Percentiles rank a stretch among this genome's conserved stretches.
These are phyloP conservation scores for Polyergus mexicanus DNA, from an alignment of 1,140 invertebrate genomes.

Conservation along the genomic window DNA sequence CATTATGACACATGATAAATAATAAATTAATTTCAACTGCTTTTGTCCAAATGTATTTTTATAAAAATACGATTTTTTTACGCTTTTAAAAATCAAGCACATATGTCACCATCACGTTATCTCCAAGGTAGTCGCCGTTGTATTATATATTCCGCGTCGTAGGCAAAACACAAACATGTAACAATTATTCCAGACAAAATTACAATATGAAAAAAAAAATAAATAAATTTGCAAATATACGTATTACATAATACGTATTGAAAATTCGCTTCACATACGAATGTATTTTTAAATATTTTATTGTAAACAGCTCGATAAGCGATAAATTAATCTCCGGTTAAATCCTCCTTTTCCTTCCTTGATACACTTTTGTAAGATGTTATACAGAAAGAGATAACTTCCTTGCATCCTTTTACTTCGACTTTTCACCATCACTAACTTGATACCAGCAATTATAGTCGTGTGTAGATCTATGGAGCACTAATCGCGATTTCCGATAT, in stretches of 20 bases:
- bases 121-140: not conserved
- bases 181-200: not conserved
- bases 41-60: not conserved
- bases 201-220: conserved; percentile 19
- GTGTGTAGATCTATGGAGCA: not conserved
- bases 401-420: not conserved
- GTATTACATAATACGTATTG: not conserved
- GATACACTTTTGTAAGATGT: conserved; percentile 11
- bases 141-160: not conserved
- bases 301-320: not conserved
- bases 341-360: not conserved
- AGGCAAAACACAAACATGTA: not conserved
- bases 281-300: not conserved
- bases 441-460: not conserved
- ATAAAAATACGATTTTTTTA: not conserved
- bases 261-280: not conserved
- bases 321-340: not conserved
- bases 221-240: not conserved
- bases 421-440: not conserved
- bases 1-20: not conserved
- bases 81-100: not conserved
- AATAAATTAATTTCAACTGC: not conserved
- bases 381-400: not conserved
- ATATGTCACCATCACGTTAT: not conserved
- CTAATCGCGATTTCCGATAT: not conserved